Evolutionary conservation across 2,113 vertebrate genomes (phyloP), one percentile per base, ranked within the genome.

Genomic region (Myrmophylax atrothorax): DNA sequence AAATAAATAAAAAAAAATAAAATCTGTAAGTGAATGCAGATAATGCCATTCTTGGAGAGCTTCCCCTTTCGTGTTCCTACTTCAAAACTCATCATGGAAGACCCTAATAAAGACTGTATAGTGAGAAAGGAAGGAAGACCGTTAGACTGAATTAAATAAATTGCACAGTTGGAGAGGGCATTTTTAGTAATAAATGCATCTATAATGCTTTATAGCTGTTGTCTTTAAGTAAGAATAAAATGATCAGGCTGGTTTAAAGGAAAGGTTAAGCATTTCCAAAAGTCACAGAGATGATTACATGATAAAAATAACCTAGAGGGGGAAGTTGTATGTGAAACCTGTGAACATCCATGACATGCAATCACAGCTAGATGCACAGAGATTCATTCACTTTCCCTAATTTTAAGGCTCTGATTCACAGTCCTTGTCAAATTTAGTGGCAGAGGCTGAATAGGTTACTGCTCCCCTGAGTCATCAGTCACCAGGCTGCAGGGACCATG

Each of bases 41-140:
- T 64, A 94, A 94, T 97, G 89, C 93, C 95, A 95, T 18, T 91
- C 94, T 95, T 96, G 94, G 96, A 97, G 76, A 94, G 90, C 87
- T 95, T 95, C 82, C 95, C 69, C 77, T 96, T 96, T 81, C 7
- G 3, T 80, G 72, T 91, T 93, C 76, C 68, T 92, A 75, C 74
- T 98, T 92, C 96, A 97, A 93, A 98, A 96, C 87, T 77, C 94
- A 95, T 97, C 96, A 93, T 22, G 31, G 73, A 97, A 97, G 87
- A 94, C 49, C 84, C 84, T 88, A 92, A 96, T 88, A 72, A 92
- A 72, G 67, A 76, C 26, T 79, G 20, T 50, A 56, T 12, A 60
- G 55, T 44, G 52, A 93, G 19, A 93, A 95, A 60, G 29, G 67
- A 97, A 95, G 94, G 88, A 96, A 87, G 85, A 84, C 55, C 20